These are phyloP conservation scores for Masticophis lateralis DNA, from an alignment of 2,797 vertebrate genomes.

Conservation along the genomic window DNA sequence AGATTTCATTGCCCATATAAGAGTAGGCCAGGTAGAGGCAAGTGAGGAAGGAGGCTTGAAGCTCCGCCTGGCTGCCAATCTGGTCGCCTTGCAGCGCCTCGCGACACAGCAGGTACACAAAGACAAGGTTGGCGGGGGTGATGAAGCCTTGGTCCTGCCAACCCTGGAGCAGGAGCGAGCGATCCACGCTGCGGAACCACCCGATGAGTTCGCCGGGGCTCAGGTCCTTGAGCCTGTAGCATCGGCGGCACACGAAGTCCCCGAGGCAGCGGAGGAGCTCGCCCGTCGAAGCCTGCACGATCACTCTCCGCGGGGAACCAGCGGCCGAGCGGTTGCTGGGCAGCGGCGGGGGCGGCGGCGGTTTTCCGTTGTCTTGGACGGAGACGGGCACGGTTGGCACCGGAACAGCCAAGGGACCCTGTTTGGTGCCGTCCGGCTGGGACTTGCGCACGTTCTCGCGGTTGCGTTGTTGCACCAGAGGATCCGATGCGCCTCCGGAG, in stretches of 20 bases:
- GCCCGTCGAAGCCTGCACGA: conserved; percentile 94
- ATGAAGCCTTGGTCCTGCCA: conserved; percentile 99
- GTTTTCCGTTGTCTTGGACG: conserved; percentile 67
- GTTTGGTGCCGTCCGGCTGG: conserved; percentile 66
- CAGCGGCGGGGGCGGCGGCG: conserved; percentile 56
- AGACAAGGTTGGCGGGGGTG: conserved; percentile 94
- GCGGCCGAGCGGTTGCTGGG: conserved; percentile 33
- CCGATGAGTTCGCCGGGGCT: conserved; percentile 87
- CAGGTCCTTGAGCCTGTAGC: conserved; percentile 87
- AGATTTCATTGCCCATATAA: conserved; percentile 98
- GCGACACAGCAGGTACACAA: conserved; percentile 92
- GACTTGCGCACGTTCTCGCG: conserved; percentile 79
- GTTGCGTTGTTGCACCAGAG: conserved; percentile 76
- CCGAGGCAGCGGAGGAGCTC: conserved; percentile 94
- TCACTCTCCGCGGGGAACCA: conserved; percentile 82
- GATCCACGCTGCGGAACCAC: conserved; percentile 96
- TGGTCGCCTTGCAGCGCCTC: conserved; percentile 83
- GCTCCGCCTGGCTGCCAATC: conserved; percentile 79
- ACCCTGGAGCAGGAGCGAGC: conserved; percentile 92
- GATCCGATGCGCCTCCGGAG: conserved; percentile 57
- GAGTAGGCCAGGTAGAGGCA: conserved; percentile 97
- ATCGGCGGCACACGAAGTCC: conserved; percentile 91
- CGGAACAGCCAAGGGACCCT: conserved; percentile 70
- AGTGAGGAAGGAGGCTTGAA: conserved; percentile 91
- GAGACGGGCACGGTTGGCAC: conserved; percentile 78